Conservation (phyloP, 2,888 invertebrate species). For the Tiliacea aurago region DNA sequence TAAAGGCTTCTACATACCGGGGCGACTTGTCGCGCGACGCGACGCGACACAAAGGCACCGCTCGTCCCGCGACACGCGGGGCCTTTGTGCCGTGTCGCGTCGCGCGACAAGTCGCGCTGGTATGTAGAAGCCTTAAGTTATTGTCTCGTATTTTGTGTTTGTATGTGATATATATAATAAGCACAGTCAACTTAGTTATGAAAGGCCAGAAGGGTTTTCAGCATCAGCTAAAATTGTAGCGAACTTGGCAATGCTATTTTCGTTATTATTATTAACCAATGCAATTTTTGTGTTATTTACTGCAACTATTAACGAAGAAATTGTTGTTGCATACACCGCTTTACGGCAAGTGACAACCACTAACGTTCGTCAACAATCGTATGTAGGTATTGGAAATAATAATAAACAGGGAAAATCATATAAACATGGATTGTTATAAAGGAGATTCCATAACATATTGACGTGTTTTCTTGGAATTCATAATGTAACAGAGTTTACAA, state of each 20-base stretch:
- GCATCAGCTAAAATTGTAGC: background rate
- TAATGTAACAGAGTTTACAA: slow-evolving; percentile 18
- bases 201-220: background rate
- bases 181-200: background rate
- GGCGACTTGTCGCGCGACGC: no score
- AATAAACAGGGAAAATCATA: slow-evolving; percentile 14
- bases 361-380: slow-evolving; percentile 1
- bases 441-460: slow-evolving; percentile 36
- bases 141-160: slow-evolving; percentile 17
- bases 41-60: no score
- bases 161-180: background rate
- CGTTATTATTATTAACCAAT: background rate
- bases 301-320: slow-evolving; percentile 12
- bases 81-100: no score
- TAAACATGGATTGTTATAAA: slow-evolving; percentile 17
- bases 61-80: no score
- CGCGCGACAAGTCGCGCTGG: no score
- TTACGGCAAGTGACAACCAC: background rate
- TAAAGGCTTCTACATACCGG: no score
- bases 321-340: background rate
- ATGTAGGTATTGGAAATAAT: background rate
- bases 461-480: slow-evolving; percentile 46
- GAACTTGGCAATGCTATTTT: background rate
- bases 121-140: no score
- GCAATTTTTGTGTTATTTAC: background rate